phyloP scores from a whole-genome alignment of 1,140 invertebrate species.

The Pinna nobilis region DNA sequence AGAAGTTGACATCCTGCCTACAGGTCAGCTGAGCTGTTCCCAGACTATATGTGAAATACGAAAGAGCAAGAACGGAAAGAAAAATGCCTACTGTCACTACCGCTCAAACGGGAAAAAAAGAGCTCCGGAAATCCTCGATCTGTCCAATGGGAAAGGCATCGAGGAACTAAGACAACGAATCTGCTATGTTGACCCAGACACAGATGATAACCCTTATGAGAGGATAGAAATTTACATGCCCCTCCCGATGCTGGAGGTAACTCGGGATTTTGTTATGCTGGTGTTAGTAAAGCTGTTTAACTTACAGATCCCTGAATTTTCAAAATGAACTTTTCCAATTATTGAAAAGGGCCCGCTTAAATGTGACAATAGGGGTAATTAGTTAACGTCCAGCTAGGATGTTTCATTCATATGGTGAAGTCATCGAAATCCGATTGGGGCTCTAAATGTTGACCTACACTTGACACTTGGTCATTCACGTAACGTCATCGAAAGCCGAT shows the following conservation, averaged over 20 bases:
- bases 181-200: constrained; percentile 30
- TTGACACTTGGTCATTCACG: too few relatives aligned
- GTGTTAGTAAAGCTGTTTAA: neutral
- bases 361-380: too few relatives aligned
- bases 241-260: constrained; percentile 51
- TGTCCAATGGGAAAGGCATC: constrained; percentile 1
- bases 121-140: constrained; percentile 1
- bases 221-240: constrained; percentile 61
- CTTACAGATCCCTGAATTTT: too few relatives aligned
- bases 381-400: too few relatives aligned
- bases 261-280: neutral
- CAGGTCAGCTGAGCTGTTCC: constrained; percentile 52
- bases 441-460: too few relatives aligned
- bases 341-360: too few relatives aligned
- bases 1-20: constrained; percentile 54
- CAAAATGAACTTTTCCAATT: too few relatives aligned
- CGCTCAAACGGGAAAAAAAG: constrained; percentile 2
- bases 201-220: constrained; percentile 53
- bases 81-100: constrained; percentile 42
- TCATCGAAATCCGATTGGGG: too few relatives aligned
- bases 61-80: constrained; percentile 38
- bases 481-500: too few relatives aligned
- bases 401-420: too few relatives aligned
- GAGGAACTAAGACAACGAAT: constrained; percentile 31
- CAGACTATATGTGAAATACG: constrained; percentile 57